phyloP scores from a whole-genome alignment of 64 coral and sea anemone species.

The Pocillopora verrucosa region DNA sequence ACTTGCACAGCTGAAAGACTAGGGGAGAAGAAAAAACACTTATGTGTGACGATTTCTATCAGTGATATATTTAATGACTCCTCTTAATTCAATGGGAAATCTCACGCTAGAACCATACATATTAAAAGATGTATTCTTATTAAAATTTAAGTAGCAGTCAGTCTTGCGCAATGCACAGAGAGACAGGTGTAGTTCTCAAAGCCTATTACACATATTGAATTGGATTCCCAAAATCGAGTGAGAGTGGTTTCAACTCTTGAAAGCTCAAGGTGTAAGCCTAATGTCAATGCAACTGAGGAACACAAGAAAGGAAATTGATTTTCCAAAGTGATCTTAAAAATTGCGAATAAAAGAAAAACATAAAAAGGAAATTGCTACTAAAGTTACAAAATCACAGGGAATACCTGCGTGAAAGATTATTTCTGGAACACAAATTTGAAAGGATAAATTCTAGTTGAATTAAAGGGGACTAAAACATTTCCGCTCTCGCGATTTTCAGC shows the following conservation, averaged over 20 bases:
- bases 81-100: not conserved
- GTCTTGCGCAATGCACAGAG: not conserved
- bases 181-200: not conserved
- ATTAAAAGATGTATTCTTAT: not conserved
- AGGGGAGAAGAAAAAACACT: not conserved
- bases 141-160: not conserved
- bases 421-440: no score
- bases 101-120: not conserved
- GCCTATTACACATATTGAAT: not conserved
- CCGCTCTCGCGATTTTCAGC: no score
- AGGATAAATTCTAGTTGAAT: no score
- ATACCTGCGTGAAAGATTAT: no score
- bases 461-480: no score
- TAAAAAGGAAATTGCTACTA: no score
- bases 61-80: not conserved
- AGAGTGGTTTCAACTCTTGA: constrained; percentile 1
- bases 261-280: not conserved
- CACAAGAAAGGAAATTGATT: not conserved
- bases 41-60: not conserved
- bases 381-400: no score
- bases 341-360: not conserved
- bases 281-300: not conserved
- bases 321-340: not conserved
- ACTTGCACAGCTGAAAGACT: not conserved
- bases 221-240: not conserved